phyloP scores from a whole-genome alignment of 2,797 vertebrate species.

The Phylloscopus collybita region DNA sequence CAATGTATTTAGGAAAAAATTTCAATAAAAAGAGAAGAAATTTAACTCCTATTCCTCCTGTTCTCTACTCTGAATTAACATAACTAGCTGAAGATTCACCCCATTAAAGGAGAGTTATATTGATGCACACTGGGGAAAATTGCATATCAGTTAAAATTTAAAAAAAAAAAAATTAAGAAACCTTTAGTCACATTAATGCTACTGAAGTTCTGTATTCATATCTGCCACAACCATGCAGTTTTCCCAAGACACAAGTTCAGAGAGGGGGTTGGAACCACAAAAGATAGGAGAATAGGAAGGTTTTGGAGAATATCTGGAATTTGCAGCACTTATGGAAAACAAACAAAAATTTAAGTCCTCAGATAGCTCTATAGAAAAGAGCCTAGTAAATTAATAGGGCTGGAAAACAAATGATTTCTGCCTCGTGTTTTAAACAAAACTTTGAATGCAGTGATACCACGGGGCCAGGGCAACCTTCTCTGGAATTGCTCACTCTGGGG shows the following conservation, averaged over 20 bases:
- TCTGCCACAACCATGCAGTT: background rate
- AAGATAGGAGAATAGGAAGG: background rate
- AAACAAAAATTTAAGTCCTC: background rate
- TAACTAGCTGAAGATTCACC: background rate
- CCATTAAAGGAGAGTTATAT: background rate
- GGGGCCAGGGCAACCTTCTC: accelerated
- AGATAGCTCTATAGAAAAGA: background rate
- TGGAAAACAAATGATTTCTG: background rate
- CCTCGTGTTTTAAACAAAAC: background rate
- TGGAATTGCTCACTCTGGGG: background rate
- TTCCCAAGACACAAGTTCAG: background rate
- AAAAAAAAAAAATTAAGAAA: background rate
- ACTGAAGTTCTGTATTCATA: background rate
- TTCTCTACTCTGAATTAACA: background rate
- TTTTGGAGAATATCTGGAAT: background rate
- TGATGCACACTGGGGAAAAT: background rate
- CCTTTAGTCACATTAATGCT: background rate
- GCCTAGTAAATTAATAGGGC: background rate
- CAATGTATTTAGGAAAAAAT: background rate
- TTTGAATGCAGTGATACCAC: background rate
- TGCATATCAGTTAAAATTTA: background rate
- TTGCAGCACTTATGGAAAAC: background rate
- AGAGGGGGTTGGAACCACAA: accelerated
- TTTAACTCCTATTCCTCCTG: background rate
- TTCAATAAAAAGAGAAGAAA: background rate